A percentile compares a stretch with the other conserved stretches of the same genome.
Conservation (phyloP, 2,797 vertebrate species). For the Pangasius mekongensis region DNA sequence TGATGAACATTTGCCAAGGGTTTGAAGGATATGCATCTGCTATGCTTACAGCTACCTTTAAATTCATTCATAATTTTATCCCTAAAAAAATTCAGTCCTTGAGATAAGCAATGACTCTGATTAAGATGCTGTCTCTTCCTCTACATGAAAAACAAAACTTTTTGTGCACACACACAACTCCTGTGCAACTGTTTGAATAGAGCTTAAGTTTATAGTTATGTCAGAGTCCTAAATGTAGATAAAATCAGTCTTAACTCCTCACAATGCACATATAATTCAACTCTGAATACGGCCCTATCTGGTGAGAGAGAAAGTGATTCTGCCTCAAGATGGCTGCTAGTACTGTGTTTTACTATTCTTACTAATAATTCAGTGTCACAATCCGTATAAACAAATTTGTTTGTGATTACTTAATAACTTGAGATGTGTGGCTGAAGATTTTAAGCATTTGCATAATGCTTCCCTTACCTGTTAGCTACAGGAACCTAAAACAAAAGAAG, state of each 20-base stretch:
- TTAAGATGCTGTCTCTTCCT: background rate
- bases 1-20: background rate
- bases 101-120: background rate
- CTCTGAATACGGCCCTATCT: background rate
- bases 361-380: background rate
- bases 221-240: background rate
- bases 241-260: background rate
- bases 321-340: background rate
- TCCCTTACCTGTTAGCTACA: background rate
- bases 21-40: constrained; percentile 2
- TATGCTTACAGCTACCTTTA: background rate
- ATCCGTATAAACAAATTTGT: too few relatives aligned
- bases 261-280: background rate
- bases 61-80: background rate
- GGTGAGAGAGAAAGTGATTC: background rate
- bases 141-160: too few relatives aligned
- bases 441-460: background rate
- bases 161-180: background rate
- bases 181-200: background rate
- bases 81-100: background rate
- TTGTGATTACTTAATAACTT: background rate
- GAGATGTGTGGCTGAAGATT: background rate
- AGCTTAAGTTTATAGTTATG: background rate
- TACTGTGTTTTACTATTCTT: background rate
- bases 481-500: background rate